These are phyloP conservation scores for Volucella bombylans DNA, from an alignment of 2,888 invertebrate species.

Conservation along the genomic window DNA sequence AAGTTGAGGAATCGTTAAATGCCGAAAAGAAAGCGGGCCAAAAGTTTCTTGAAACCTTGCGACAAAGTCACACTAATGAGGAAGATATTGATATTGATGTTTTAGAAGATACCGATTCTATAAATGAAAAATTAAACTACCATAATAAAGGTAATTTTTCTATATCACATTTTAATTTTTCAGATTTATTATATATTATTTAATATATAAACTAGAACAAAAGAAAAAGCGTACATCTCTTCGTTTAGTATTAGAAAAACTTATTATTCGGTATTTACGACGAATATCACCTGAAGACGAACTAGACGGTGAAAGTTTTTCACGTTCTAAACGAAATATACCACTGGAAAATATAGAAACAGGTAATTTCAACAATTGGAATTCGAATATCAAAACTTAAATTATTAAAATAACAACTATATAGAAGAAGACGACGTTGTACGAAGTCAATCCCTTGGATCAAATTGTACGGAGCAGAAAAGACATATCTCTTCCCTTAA, in stretches of 20 bases:
- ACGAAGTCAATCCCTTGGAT: slow-evolving; percentile 50
- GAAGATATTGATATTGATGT: slow-evolving; percentile 61
- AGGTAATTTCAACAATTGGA: slow-evolving; percentile 25
- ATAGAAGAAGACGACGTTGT: slow-evolving; percentile 45
- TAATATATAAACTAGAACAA: slow-evolving; percentile 43
- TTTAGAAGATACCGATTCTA: slow-evolving; percentile 33
- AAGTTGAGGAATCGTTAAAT: slow-evolving; percentile 53
- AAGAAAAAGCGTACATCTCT: slow-evolving; percentile 71
- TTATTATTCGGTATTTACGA: slow-evolving; percentile 76
- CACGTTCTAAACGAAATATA: slow-evolving; percentile 45
- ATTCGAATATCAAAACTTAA: background rate
- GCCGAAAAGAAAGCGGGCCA: slow-evolving; percentile 76
- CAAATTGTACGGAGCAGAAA: slow-evolving; percentile 60
- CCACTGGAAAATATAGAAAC: slow-evolving; percentile 6
- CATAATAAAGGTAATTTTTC: slow-evolving; percentile 9
- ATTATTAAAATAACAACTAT: background rate
- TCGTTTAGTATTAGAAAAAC: slow-evolving; percentile 74
- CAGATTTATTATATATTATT: background rate
- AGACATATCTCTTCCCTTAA: slow-evolving; percentile 75
- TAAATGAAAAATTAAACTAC: slow-evolving; percentile 6
- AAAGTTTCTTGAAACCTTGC: slow-evolving; percentile 76
- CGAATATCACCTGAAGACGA: slow-evolving; percentile 75
- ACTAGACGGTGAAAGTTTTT: slow-evolving; percentile 56
- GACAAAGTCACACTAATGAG: slow-evolving; percentile 70
- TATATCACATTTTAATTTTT: no score